phyloP scores from a whole-genome alignment of 1,140 invertebrate genomes.

The Archivesica marissinica region DNA sequence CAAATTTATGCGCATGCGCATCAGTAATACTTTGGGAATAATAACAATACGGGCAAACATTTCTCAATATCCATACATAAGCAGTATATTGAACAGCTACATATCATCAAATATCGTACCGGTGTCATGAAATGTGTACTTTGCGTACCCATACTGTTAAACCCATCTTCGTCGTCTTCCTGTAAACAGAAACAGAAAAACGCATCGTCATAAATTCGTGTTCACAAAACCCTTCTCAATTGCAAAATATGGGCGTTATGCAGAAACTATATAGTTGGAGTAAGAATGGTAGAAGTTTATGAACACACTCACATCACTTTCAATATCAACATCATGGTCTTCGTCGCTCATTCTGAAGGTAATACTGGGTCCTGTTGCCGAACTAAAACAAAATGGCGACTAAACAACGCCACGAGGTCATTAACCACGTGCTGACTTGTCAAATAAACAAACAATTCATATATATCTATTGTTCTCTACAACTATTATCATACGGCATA shows the following conservation, averaged over 20 bases:
- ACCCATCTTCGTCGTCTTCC: slow-evolving; percentile 77
- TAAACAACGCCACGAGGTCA: slow-evolving; percentile 81
- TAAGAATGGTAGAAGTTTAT: background rate
- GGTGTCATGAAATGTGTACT: slow-evolving; percentile 75
- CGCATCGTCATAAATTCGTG: background rate
- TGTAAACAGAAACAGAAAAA: slow-evolving; percentile 64
- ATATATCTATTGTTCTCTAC: no score
- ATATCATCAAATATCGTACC: slow-evolving; percentile 63
- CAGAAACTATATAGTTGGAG: background rate
- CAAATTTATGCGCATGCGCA: slow-evolving; percentile 55
- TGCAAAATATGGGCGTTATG: background rate
- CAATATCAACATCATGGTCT: slow-evolving; percentile 95
- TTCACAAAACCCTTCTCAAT: background rate
- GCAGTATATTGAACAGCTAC: background rate
- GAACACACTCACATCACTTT: slow-evolving; percentile 92
- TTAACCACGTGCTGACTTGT: slow-evolving; percentile 72
- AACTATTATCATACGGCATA: no score
- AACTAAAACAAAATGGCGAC: slow-evolving; percentile 77
- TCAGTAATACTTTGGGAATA: background rate
- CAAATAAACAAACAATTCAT: slow-evolving; percentile 49
- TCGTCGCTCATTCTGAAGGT: slow-evolving; percentile 91
- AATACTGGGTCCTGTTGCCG: slow-evolving; percentile 22
- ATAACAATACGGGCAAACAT: background rate
- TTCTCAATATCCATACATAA: background rate
- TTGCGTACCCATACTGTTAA: slow-evolving; percentile 54